Percentiles rank a stretch among this genome's conserved stretches.
phyloP scores from a whole-genome alignment of 1,140 invertebrate species.

The Hermatobates lingyangjiaoensis region DNA sequence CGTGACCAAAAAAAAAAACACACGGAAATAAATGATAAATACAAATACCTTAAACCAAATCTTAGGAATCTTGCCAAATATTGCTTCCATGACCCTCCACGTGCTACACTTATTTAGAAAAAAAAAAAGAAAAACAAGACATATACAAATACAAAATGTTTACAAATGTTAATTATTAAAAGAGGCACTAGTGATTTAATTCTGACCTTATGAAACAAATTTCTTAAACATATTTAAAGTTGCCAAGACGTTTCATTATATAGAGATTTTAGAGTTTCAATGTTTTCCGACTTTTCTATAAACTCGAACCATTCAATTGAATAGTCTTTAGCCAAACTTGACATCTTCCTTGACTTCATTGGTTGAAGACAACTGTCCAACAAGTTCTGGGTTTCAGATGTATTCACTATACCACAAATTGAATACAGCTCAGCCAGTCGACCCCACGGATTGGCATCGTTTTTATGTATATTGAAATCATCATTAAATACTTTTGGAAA shows the following conservation, averaged over 20 bases:
- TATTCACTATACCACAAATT: neutral
- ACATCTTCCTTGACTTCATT: neutral
- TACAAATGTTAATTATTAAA: too few relatives aligned
- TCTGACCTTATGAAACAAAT: too few relatives aligned
- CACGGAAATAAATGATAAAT: too few relatives aligned
- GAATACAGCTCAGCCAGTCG: neutral
- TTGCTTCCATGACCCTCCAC: too few relatives aligned
- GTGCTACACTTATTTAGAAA: too few relatives aligned
- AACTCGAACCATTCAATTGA: neutral
- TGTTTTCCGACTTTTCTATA: neutral
- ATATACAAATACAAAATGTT: too few relatives aligned
- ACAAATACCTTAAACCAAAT: too few relatives aligned
- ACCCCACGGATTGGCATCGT: neutral
- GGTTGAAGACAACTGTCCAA: too few relatives aligned
- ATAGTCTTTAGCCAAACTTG: neutral
- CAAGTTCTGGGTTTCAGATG: neutral
- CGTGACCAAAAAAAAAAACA: too few relatives aligned
- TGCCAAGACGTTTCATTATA: neutral
- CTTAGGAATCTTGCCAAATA: too few relatives aligned
- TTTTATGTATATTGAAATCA: neutral
- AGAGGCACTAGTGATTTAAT: too few relatives aligned
- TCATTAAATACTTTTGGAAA: constrained; percentile 4
- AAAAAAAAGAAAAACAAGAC: too few relatives aligned
- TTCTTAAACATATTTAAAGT: neutral
- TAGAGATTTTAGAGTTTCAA: neutral